Evolutionary conservation across 2,797 vertebrate species (phyloP), one percentile per base, ranked within the genome.

Genomic region (Hirundo rustica): DNA sequence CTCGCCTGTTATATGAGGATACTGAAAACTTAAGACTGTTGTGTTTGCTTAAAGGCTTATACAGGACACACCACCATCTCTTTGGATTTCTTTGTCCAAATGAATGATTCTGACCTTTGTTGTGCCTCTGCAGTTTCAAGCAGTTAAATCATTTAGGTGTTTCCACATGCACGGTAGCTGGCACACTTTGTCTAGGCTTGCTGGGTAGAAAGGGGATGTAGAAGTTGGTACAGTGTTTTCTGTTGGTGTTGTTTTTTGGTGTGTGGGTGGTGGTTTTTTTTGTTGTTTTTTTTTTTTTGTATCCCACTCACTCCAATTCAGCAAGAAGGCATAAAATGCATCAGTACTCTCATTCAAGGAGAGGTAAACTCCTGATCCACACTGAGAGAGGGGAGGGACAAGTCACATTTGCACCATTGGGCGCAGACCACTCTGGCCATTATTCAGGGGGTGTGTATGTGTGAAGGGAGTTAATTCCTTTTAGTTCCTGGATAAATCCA

Each of bases 401-500:
- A 68, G 85, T 71, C 61, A 64, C 54, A 88, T 85, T 66, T 90
- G 73, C 67, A 50, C 27, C 2, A 3, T 5, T 88, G 74, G 38
- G 40, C 5, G 1, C 66, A 84, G 70, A 81, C 20, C 44, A 34
- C 62, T 93, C 66, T 73, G 58, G 62, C 62, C 23, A 26, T 88
- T 90, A 81, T 92, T 95, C 70, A 84, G 48, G 27, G 58, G 48
- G 44, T 70, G 87, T 78, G 85, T 89, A 67, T 85, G 48, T 91
- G 78, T 67, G 53, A 88, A 74, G 54, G 26, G 62, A 92, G 66
- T 93, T 96, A 93, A 95, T 95, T 95, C 79, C 85, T 93, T 93
- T 88, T 64, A 90, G 83, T 75, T 95, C 70, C 74, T 86, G 83
- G 50, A 58, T 90, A 91, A 95, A 94, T 93, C 87, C 66, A 21